Percentiles rank a stretch among this genome's conserved stretches.
Conservation (phyloP, 2,113 vertebrate genomes). For the pig (Sus scrofa) region T2T-Sscrofa CM000816.6:72707001-72707500, state of each 20-base stretch:
- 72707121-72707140: too few relatives aligned
- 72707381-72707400: slow-evolving; percentile 12
- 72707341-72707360: slow-evolving; percentile 43
- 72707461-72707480: not conserved
- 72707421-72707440: not conserved
- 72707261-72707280: slow-evolving; percentile 37
- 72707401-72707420: not conserved
- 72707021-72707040: not conserved
- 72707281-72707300: not conserved
- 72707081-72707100: not conserved
- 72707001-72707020: not conserved
- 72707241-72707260: slow-evolving; percentile 12
- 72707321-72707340: not conserved
- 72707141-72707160: not conserved
- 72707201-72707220: not conserved
- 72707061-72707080: not conserved
- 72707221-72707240: not conserved
- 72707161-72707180: not conserved
- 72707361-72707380: not conserved
- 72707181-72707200: not conserved
- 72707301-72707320: slow-evolving; percentile 15
- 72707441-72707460: slow-evolving; percentile 42
- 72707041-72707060: not conserved
- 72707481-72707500: not conserved
- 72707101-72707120: not conserved